Conservation (phyloP, 2,113 vertebrate species). For the Trematomus loennbergii region DNA sequence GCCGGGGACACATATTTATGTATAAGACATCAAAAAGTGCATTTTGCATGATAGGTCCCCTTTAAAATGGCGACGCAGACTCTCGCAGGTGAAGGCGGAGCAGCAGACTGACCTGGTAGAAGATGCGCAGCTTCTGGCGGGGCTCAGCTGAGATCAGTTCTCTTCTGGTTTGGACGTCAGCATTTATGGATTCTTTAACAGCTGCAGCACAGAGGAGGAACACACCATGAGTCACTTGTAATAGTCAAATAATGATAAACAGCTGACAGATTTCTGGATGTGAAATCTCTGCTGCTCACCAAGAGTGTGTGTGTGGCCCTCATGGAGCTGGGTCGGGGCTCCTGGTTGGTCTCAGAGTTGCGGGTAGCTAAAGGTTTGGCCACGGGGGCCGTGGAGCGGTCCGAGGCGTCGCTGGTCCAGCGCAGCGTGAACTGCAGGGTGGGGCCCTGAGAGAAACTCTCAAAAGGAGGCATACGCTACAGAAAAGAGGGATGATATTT, state of each 20-base stretch:
- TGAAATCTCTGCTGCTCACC: slow-evolving; percentile 78
- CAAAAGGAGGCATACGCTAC: slow-evolving; percentile 94
- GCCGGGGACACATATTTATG: no score
- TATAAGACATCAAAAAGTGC: no score
- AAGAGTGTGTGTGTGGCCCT: slow-evolving; percentile 86
- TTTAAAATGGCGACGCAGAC: not conserved
- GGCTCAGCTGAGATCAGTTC: slow-evolving; percentile 91
- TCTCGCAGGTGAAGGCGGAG: not conserved
- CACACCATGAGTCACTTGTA: not conserved
- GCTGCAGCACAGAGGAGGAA: slow-evolving; percentile 77
- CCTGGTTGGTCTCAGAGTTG: slow-evolving; percentile 93
- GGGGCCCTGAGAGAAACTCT: slow-evolving; percentile 99
- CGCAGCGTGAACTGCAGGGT: slow-evolving; percentile 97
- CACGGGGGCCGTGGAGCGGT: slow-evolving; percentile 91
- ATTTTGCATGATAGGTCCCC: no score
- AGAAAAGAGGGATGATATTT: not conserved
- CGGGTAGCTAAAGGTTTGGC: slow-evolving; percentile 95
- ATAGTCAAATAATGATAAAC: no score
- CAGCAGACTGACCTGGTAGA: slow-evolving; percentile 90
- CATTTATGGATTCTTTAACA: slow-evolving; percentile 90
- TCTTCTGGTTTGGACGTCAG: slow-evolving; percentile 89
- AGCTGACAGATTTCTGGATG: not conserved
- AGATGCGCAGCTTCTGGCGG: slow-evolving; percentile 94
- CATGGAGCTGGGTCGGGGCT: slow-evolving; percentile 88
- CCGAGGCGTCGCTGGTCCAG: slow-evolving; percentile 91